Evolutionary conservation across 64 coral and sea anemone genomes (phyloP), one percentile per base, ranked within the genome.

Genomic region (Montipora cactus): DNA sequence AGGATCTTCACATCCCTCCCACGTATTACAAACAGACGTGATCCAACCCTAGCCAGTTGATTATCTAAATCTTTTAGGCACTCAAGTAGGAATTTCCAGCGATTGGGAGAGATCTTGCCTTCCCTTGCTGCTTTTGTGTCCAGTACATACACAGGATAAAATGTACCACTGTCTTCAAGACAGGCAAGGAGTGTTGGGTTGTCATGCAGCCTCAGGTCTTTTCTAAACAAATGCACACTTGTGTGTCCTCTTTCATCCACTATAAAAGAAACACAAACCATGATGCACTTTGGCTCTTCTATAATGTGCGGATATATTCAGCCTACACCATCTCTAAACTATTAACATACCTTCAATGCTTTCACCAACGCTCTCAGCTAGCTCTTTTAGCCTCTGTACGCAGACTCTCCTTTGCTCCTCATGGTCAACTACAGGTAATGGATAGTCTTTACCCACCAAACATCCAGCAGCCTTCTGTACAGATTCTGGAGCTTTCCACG

Each of bases 171-270:
- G 2, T 44, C 81, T 47, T 84, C 45, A 58, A 84, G 46, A 68
- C 81, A 84, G 59, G 61, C 8, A 89, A 70, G 79, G 47, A 96
- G 44, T 81, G 59, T 87, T 78, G 95, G 95, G 76, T 96, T 96
- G 91, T 96, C 95, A 67, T 96, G 95, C 15, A 96, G 91, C 16
- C 95, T 70, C 21, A 96, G 87, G 70, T 93, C 95, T 72, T 96
- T 96, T 45, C 95, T 87, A 81, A 96, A 96, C 95, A 91, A 96
- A 12, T 93, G 95, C 53, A 96, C 44, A 87, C 91, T 88, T 4
- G 48, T 88, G 86, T 88, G 49, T 55, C 52, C 25, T 44, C 74
- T 88, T 88, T 68, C 3, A 4, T 49, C 16, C 45, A 47, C 81
- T 84, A 7, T 1, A 84, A 18, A 47, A 7, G 5, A 69, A 48